These are phyloP conservation scores for Neodiprion lecontei DNA, from an alignment of 1,140 invertebrate species.

Conservation along the genomic window DNA sequence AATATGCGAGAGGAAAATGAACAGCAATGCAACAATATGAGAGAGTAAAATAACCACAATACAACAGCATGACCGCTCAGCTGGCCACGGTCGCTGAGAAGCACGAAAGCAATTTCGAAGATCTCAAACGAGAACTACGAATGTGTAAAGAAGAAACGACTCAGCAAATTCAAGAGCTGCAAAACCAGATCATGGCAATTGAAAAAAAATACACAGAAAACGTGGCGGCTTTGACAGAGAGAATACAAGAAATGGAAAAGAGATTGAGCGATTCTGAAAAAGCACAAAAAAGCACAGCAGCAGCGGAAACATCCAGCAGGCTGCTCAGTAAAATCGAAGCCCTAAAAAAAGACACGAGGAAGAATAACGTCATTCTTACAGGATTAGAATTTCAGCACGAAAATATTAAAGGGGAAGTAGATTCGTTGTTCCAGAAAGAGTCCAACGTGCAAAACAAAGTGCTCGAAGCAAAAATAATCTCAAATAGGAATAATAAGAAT, in stretches of 20 bases:
- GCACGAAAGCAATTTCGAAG: conserved; percentile 16
- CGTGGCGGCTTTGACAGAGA: too few species aligned
- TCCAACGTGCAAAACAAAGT: neutral
- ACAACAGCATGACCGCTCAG: conserved; percentile 9
- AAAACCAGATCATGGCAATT: too few species aligned
- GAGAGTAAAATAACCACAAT: conserved; percentile 15
- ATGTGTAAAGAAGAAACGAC: conserved; percentile 11
- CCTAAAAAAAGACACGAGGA: neutral
- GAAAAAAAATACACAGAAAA: too few species aligned
- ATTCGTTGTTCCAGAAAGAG: neutral
- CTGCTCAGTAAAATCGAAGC: neutral
- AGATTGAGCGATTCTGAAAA: too few species aligned
- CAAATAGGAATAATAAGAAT: neutral
- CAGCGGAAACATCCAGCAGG: too few species aligned
- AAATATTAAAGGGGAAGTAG: neutral
- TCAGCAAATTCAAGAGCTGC: neutral
- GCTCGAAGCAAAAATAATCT: neutral
- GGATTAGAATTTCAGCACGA: neutral
- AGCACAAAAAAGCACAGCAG: too few species aligned
- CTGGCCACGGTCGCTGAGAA: neutral
- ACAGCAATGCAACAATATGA: conserved; percentile 16
- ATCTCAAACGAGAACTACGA: neutral
- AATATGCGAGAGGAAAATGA: conserved; percentile 14
- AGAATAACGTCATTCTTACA: neutral
- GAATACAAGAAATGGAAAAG: too few species aligned